phyloP scores from a whole-genome alignment of 2,113 vertebrate genomes.

The Cephalopholis sonnerati region DNA sequence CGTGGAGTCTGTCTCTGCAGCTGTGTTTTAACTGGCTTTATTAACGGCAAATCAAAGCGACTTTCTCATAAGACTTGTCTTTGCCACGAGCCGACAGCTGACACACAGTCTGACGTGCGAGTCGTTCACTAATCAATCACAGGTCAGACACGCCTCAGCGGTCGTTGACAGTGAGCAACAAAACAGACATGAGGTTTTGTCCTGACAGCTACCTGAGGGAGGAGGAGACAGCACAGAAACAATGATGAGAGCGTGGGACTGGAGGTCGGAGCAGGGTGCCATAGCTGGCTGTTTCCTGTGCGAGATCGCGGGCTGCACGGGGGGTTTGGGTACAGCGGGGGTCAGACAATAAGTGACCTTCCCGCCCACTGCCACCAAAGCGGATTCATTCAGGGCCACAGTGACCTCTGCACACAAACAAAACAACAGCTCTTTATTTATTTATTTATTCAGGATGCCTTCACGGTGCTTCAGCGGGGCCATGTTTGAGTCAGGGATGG shows the following conservation, averaged over 20 bases:
- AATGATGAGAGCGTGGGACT: constrained; percentile 86
- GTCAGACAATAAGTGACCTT: constrained; percentile 28
- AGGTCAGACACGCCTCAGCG: not conserved
- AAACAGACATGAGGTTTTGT: not conserved
- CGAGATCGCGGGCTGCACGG: constrained; percentile 44
- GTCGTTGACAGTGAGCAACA: not conserved
- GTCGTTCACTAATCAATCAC: not conserved
- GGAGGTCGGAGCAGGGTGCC: constrained; percentile 49
- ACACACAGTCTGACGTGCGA: not conserved
- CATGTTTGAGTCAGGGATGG: not conserved
- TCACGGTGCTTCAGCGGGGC: too few relatives aligned
- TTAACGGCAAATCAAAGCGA: not conserved
- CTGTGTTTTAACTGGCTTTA: too few relatives aligned
- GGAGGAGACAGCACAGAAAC: constrained; percentile 75
- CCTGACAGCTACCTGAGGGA: constrained; percentile 67
- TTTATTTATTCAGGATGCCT: not conserved
- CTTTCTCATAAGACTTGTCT: not conserved
- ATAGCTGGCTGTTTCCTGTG: constrained; percentile 85
- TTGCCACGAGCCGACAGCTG: not conserved
- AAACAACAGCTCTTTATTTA: not conserved
- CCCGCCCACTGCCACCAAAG: not conserved
- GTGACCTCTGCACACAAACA: constrained; percentile 30
- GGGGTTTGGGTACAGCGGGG: not conserved
- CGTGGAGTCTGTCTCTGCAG: too few relatives aligned
- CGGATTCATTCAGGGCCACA: not conserved